These are phyloP conservation scores for Atrichornis clamosus DNA, from an alignment of 2,113 vertebrate species.

Conservation along the genomic window DNA sequence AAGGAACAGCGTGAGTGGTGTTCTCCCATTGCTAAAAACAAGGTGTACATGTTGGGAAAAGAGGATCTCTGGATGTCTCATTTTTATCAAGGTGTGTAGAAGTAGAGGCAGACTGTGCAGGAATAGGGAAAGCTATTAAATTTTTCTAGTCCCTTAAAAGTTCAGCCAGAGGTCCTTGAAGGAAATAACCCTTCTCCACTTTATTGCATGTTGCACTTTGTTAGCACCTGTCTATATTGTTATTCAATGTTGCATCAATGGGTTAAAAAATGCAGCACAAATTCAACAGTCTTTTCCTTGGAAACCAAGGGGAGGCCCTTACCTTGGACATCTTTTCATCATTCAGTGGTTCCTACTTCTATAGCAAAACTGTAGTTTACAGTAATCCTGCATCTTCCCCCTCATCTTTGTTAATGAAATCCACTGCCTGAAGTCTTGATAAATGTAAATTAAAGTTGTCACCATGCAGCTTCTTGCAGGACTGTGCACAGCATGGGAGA, in stretches of 20 bases:
- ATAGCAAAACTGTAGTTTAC: neutral
- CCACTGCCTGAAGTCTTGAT: neutral
- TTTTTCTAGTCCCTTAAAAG: neutral
- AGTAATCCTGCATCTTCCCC: neutral
- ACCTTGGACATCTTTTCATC: neutral
- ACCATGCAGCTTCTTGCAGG: neutral
- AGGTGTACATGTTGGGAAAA: too few species aligned
- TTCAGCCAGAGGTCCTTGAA: neutral
- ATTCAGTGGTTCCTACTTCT: neutral
- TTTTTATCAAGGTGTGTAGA: neutral
- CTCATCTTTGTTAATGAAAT: neutral
- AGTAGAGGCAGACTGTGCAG: neutral
- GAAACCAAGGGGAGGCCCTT: neutral
- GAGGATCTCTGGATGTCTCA: accelerated
- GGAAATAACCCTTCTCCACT: neutral
- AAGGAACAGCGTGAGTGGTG: accelerated
- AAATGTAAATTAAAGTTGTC: neutral
- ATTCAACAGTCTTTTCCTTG: neutral
- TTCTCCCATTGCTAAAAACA: neutral
- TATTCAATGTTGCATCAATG: neutral
- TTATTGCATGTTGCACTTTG: neutral
- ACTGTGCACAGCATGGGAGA: neutral
- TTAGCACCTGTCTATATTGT: neutral
- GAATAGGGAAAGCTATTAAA: neutral
- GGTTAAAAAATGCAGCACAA: neutral